Evolutionary conservation across 2,888 invertebrate species (phyloP), one percentile per base, ranked within the genome.

Genomic region (Brachylomia viminalis): DNA sequence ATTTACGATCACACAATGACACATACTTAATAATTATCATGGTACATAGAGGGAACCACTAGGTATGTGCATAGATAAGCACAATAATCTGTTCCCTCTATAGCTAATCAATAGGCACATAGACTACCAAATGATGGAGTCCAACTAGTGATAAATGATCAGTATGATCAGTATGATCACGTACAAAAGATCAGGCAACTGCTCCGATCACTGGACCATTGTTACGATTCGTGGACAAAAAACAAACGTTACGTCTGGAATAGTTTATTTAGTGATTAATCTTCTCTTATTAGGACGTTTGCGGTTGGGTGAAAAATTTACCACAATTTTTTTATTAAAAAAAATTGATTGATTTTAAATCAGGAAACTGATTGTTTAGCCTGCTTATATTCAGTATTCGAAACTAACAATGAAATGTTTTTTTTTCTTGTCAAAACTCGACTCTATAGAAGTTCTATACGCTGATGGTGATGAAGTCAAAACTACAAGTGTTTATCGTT

Each of bases 231-330:
- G 64, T 74, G 75, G 58, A 82, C 62, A 85, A 83, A 85, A 84
- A 85, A 52, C 42, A 72, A 33, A 72, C 66, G 27, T 73, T 70
- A 74, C 75, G 84, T 68, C 75, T 67, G 59, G 1, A 33, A 65
- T 56, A 75, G 62, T 82, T 84, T 82, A 82, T 74, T 82, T 70
- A 64, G 45, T 79, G 72, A 84, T 85, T 82, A 79, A 85, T 84
- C 72, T 82, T 72, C 56, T 71, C 72, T n/a, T n/a, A 85, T 82
- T 72, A 80, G 27, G 61, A 64, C 45, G 49, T 72, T 67, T 70
- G 56, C 49, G 68, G 68, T 74, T 81, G 67, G 56, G 42, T 77
- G 30, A 27, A 52, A 38, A 45, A 52, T 61, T 58, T 33, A 65
- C 13, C 6, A 30, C 0, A 4, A 5, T 42, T 59, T 62, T 78